Percentiles rank a stretch among this genome's conserved stretches.
phyloP scores from a whole-genome alignment of 2,113 vertebrate species.

The Falco punctatus region DNA sequence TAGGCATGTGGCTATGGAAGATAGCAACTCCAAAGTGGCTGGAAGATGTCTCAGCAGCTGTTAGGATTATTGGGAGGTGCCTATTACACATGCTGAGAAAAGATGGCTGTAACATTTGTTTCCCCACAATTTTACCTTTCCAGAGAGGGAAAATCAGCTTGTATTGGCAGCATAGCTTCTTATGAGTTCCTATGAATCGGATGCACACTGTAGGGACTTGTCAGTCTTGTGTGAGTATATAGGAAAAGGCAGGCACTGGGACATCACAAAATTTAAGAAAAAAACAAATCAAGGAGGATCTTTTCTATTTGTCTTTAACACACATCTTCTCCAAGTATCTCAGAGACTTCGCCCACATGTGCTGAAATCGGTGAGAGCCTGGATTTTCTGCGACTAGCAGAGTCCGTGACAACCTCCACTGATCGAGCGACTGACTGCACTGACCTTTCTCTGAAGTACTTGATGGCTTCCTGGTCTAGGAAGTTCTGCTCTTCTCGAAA shows the following conservation, averaged over 20 bases:
- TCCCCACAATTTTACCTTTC: not conserved
- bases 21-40: not conserved
- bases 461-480: conserved; percentile 90
- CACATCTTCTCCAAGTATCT: conserved; percentile 77
- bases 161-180: not conserved
- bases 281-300: not conserved
- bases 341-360: conserved; percentile 75
- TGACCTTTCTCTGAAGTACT: conserved; percentile 91
- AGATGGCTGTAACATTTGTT: not conserved
- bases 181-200: not conserved
- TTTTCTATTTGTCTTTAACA: conserved; percentile 65
- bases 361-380: conserved; percentile 60
- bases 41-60: not conserved
- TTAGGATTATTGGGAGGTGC: not conserved
- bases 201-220: not conserved
- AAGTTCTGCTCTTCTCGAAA: conserved; percentile 92
- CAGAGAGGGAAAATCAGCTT: not conserved
- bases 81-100: not conserved
- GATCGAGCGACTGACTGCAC: conserved; percentile 78
- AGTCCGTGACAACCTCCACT: conserved; percentile 72
- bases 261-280: not conserved
- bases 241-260: not conserved
- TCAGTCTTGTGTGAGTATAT: not conserved
- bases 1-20: not conserved
- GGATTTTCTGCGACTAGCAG: conserved; percentile 60